Conservation (phyloP, 2,113 vertebrate genomes). For the Aythya baeri region DNA sequence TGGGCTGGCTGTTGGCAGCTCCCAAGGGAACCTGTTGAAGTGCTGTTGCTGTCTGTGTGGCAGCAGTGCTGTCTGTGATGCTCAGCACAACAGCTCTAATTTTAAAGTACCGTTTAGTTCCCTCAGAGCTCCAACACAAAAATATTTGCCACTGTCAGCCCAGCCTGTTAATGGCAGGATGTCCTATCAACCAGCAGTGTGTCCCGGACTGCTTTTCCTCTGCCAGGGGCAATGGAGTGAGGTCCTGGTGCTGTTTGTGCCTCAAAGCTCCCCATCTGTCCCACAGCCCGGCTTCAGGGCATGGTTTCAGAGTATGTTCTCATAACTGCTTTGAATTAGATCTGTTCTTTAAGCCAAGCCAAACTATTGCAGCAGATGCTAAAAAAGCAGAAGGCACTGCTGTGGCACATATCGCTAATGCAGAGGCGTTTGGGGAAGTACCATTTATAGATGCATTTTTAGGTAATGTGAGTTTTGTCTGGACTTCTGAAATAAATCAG, state of each 20-base stretch:
- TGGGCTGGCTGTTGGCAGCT: not conserved
- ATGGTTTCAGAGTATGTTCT: not conserved
- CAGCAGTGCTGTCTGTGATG: not conserved
- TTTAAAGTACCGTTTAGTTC: not conserved
- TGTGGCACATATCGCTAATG: not conserved
- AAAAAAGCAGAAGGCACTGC: not conserved
- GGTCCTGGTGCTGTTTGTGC: not conserved
- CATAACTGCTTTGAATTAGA: not conserved
- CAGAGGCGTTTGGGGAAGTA: not conserved
- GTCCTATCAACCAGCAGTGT: not conserved
- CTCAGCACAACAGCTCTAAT: rapidly evolving
- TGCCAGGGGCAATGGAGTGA: not conserved
- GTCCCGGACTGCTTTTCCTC: rapidly evolving
- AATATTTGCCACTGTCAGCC: not conserved
- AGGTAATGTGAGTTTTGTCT: not conserved
- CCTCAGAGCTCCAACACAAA: not conserved
- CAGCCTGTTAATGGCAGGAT: not conserved
- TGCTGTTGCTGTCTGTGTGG: rapidly evolving
- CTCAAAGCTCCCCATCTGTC: too few species aligned
- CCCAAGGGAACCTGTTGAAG: rapidly evolving
- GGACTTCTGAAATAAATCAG: not conserved
- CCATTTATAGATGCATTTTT: not conserved
- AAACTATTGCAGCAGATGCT: not conserved
- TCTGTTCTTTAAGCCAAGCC: rapidly evolving
- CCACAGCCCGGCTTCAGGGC: not conserved